Evolutionary conservation across 2,113 vertebrate species (phyloP).

Genomic region (Apeltes quadracus): DNA sequence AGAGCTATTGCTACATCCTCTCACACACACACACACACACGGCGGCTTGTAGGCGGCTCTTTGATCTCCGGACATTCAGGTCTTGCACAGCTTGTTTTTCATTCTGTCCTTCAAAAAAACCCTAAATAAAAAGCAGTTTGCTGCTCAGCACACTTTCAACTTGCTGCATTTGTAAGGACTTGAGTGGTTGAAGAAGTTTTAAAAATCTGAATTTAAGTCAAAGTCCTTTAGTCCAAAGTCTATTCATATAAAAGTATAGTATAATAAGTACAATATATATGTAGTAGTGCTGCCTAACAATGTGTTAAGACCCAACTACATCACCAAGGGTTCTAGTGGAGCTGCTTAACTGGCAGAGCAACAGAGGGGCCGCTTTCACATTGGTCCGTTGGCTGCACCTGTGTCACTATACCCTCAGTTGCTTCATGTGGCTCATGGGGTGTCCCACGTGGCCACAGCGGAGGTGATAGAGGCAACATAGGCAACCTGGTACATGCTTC

Average conservation of each 20-base stretch:
- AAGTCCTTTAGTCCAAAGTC: neutral
- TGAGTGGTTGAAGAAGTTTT: neutral
- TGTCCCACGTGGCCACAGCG: too few relatives aligned
- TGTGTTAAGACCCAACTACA: too few relatives aligned
- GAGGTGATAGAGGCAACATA: too few relatives aligned
- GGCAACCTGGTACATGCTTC: too few relatives aligned
- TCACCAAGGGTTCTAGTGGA: too few relatives aligned
- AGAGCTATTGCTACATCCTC: constrained; percentile 4
- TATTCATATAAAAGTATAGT: neutral
- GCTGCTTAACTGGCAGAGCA: too few relatives aligned
- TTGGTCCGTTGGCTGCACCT: too few relatives aligned
- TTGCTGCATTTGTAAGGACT: neutral
- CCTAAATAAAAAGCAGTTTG: neutral
- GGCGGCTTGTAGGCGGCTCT: neutral
- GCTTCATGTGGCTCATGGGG: too few relatives aligned
- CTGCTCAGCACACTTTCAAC: constrained; percentile 8
- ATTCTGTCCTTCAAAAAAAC: constrained; percentile 24
- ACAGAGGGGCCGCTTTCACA: too few relatives aligned
- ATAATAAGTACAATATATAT: neutral
- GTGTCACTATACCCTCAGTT: too few relatives aligned
- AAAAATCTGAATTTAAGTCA: neutral
- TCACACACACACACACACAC: constrained; percentile 4
- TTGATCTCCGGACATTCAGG: constrained; percentile 14
- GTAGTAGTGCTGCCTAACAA: neutral
- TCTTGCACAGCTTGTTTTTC: constrained; percentile 29